A percentile compares a stretch with the other conserved stretches of the same genome.
Conservation (phyloP, 2,113 vertebrate species). For the Salvelinus alpinus region DNA sequence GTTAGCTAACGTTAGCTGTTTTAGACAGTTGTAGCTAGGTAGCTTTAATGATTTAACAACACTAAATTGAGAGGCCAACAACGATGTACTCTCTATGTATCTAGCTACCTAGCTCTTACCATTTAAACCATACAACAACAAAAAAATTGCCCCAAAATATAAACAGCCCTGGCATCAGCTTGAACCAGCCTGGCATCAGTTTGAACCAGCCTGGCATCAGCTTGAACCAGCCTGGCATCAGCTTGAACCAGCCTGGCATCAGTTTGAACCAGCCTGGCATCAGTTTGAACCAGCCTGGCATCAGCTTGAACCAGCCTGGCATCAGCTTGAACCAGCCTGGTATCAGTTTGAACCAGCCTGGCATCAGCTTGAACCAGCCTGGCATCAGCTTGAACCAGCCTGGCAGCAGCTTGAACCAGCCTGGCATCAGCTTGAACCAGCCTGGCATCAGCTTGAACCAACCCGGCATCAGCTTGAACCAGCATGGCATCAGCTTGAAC, state of each 20-base stretch:
- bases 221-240: background rate
- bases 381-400: background rate
- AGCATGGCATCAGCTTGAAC: background rate
- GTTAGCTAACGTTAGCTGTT: slow-evolving; percentile 29
- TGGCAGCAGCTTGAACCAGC: background rate
- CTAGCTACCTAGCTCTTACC: background rate
- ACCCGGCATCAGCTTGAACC: too few species aligned
- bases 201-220: background rate
- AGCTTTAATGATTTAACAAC: background rate
- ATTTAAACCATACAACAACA: background rate
- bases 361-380: background rate
- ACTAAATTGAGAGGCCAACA: background rate
- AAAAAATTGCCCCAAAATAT: too few species aligned
- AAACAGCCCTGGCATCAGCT: background rate
- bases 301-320: background rate
- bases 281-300: too few species aligned
- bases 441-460: background rate
- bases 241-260: background rate
- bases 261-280: too few species aligned
- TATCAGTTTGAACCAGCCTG: background rate
- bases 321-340: background rate
- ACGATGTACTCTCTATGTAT: background rate
- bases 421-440: too few species aligned
- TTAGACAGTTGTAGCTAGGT: too few species aligned
- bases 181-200: background rate